Evolutionary conservation across 2,797 vertebrate genomes (phyloP), one percentile per base, ranked within the genome.

Genomic region (Alfaro cultratus): DNA sequence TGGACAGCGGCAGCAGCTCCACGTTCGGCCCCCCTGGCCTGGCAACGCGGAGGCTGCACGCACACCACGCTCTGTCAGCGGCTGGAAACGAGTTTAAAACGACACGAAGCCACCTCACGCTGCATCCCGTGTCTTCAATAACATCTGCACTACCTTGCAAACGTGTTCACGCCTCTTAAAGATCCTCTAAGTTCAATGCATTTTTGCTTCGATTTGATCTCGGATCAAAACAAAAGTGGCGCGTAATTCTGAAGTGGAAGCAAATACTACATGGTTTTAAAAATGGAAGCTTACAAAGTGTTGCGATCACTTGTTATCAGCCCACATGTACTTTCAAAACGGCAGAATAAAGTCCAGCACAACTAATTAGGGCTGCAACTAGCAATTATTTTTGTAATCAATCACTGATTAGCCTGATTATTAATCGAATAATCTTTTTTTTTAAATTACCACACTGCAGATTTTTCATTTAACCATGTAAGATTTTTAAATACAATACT

Each of bases 1-100:
- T 91, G 94, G 93, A 95, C 94, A 95, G 94, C 85, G 77, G 75
- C 87, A 77, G 81, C 80, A 68, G 72, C 60, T 67, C 60, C 0
- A 70, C 71, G 29, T 31, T 31, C 62, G 39, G 16, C n/a, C n/a
- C n/a, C 46, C 46, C 47, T 29, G 10, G 49, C 67, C 1, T 51
- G 5, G 2, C 15, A 8, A 5, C 26, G 1, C 23, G 23, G 41
- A 23, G 11, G 13, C 73, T 23, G 29, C 71, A 29, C 16, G 0
- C 34, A 11, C 12, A 15, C 31, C 26, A 2, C 12, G 55, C 5
- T 41, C 1, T 41, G 7, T 13, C 5, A 1, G n/a, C 5, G 21
- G 10, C 11, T 36, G n/a, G 31, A 26, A 29, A 46, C 8, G 4
- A 15, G 16, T 29, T 34, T 39, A 7, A 45, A 29, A 13, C 49